A percentile compares a stretch with the other conserved stretches of the same genome.
phyloP scores from a whole-genome alignment of 1,140 invertebrate genomes.

The Leptinotarsa defecta region DNA sequence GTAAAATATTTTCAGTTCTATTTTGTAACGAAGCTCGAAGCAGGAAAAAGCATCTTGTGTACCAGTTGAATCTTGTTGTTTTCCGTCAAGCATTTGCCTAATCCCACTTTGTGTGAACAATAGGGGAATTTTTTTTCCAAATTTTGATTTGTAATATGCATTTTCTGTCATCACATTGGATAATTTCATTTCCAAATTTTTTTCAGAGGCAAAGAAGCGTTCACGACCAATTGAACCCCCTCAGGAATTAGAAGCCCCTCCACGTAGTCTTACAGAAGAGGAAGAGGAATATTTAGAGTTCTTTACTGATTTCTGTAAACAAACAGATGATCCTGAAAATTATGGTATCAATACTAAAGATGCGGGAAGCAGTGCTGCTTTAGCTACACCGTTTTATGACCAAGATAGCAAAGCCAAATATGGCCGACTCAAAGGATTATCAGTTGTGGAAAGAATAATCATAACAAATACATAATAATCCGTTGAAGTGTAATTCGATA shows the following conservation, averaged over 20 bases:
- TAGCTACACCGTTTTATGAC: not conserved
- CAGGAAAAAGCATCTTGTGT: too few relatives aligned
- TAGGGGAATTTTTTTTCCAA: not conserved
- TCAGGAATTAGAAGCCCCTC: constrained; percentile 27
- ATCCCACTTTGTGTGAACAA: too few relatives aligned
- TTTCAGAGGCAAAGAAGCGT: constrained; percentile 43
- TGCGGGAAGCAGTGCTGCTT: not conserved
- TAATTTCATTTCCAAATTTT: not conserved
- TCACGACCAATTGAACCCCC: constrained; percentile 42
- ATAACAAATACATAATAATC: not conserved
- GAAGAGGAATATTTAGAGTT: constrained; percentile 49
- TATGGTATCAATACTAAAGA: constrained; percentile 42
- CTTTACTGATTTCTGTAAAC: constrained; percentile 49
- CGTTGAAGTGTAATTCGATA: too few relatives aligned
- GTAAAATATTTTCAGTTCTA: too few relatives aligned
- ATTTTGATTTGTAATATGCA: not conserved
- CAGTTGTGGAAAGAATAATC: not conserved
- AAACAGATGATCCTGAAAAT: constrained; percentile 40
- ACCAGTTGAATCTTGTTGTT: too few relatives aligned
- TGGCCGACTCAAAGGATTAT: not conserved
- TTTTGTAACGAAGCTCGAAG: too few relatives aligned
- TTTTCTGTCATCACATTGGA: not conserved
- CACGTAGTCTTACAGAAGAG: constrained; percentile 40
- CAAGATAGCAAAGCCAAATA: not conserved
- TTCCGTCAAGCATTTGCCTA: too few relatives aligned